Evolutionary conservation across 2,888 invertebrate genomes (phyloP), one percentile per base, ranked within the genome.

Genomic region (Strigamia crassipes): DNA sequence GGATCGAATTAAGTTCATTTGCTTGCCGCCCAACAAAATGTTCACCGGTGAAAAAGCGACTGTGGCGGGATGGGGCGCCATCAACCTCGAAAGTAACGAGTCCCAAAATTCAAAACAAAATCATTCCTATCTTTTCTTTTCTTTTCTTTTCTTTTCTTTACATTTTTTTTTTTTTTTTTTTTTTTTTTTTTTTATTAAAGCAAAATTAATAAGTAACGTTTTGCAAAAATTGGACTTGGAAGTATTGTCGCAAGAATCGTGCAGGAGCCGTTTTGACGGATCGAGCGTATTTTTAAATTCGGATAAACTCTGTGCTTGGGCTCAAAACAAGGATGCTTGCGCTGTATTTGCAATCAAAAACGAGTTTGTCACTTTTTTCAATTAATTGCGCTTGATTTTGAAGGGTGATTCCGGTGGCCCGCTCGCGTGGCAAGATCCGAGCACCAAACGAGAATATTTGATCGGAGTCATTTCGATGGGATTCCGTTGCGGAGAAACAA

Each of bases 401-500:
- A 27, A 41, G 78, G 78, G 86, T 83, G 90, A 91, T 85, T 90
- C 91, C 6, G 92, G 92, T 2, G 92, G 92, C 0, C 92, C 92
- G 0, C 82, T 89, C 0, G 85, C 91, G 0, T 91, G 90, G 89
- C 87, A 88, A 80, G 91, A 92, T 83, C 87, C 87, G 12, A 82
- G 83, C 0, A 86, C 85, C 1, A 88, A 87, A 0, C 85, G 88
- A 1, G 84, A 90, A 0, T 89, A 88, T 84, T 15, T 85, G 27
- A 81, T 90, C 0, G 92, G 91, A 0, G 85, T 92, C n/a, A 88
- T 92, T 82, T 91, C 91, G 82, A 88, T 84, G 83, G 93, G 93
- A 6, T 79, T 82, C 0, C 88, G 84, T 81, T 93, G 93, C 85
- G 92, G 89, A 0, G 85, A 88, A 0, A 83, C 83, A 0, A 82